Conservation (phyloP, 2,888 invertebrate species). For the Xiphydria camelus region DNA sequence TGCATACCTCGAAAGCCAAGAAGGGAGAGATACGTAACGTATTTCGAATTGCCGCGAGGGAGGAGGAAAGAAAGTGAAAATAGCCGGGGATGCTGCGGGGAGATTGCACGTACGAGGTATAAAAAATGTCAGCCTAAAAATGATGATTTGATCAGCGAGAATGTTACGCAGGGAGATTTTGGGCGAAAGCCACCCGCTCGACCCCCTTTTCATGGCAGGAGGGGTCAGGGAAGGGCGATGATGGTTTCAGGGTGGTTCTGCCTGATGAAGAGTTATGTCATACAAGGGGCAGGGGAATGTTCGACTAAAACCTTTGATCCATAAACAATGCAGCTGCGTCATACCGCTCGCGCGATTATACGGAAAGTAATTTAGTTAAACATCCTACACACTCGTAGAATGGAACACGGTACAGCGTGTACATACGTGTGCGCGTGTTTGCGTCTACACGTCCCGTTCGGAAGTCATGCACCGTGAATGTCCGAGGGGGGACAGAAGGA, state of each 20-base stretch:
- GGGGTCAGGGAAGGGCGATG: constrained; percentile 3
- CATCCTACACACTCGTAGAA: constrained; percentile 34
- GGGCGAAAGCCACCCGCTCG: too few species aligned
- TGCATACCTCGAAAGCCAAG: too few species aligned
- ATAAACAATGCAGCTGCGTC: constrained; percentile 37
- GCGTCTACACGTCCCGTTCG: constrained; percentile 1
- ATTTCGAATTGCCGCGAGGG: too few species aligned
- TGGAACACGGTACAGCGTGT: too few species aligned
- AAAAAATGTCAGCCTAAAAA: too few species aligned
- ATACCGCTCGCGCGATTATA: constrained; percentile 34
- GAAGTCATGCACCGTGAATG: constrained; percentile 9
- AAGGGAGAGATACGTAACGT: too few species aligned
- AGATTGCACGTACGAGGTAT: too few species aligned
- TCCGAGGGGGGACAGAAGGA: constrained; percentile 9
- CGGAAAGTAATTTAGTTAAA: constrained; percentile 41
- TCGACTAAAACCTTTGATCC: constrained; percentile 36
- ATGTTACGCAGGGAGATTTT: too few species aligned
- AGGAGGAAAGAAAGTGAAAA: too few species aligned
- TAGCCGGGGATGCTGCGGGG: too few species aligned
- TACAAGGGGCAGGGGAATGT: constrained; percentile 32
- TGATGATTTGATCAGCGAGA: too few species aligned
- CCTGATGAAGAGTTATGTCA: constrained; percentile 19
- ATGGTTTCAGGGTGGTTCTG: constrained; percentile 14
- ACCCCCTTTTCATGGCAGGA: too few species aligned
- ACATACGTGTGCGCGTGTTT: constrained; percentile 12